Base-by-base conservation (phyloP, 2,888 invertebrate species). In the Cloeon dipterum region DNA sequence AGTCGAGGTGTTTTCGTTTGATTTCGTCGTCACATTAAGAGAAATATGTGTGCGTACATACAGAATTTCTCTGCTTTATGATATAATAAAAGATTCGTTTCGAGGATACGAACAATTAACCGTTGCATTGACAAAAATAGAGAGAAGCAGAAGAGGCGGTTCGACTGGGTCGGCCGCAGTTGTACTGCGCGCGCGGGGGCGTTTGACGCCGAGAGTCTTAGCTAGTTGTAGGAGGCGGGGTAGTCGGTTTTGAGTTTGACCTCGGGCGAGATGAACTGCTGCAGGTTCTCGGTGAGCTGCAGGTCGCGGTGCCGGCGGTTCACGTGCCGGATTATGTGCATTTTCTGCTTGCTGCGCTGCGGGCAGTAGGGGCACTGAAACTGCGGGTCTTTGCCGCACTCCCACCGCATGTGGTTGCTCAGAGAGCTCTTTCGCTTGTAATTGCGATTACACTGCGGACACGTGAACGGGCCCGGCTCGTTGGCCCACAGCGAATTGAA, bases 361-460 rank as follows among this genome's bases (percentile, higher is more conserved):
- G 66, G 62, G 54, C 74, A 74, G 56, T 71, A 68, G 34, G 67
- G 67, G 52, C 75, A 76, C 53, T 70, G 68, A 59, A 70, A 71
- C 51, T 70, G 67, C 16, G 74, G 74, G 46, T 68, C 66, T 52
- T 70, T 72, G 45, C 69, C 66, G 52, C 81, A 60, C 39, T 59
- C 59, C 53, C 56, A 58, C 40, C 56, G 55, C 44, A 56, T 55
- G 44, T 58, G 57, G 38, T 54, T 46, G 34, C 42, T 47, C 44
- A 53, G 44, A 32, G 51, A 52, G 34, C 49, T 50, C 40, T 48
- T 47, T 47, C 49, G 49, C 44, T 49, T 45, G 46, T 55, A 56
- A 18, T 43, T 39, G 36, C 52, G 53, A 40, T 52, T 53, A 42
- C 55, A 55, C 13, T 42, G 35, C 3, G 42, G 41, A 35, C 42